Evolutionary conservation across 2,797 vertebrate species (phyloP).

Genomic region (Brachyalestes nurse): DNA sequence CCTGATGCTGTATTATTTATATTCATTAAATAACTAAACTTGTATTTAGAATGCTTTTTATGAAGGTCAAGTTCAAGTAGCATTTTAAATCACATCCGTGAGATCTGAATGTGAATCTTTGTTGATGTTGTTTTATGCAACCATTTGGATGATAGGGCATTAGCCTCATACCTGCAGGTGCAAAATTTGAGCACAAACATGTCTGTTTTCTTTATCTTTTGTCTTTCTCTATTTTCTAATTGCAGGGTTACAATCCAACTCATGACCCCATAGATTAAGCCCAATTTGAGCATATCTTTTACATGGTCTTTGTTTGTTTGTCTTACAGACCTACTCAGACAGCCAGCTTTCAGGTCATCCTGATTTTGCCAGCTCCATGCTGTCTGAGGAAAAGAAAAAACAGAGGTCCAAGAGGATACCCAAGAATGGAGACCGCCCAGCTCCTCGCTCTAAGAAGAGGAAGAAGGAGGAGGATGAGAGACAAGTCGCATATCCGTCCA

Average conservation of each 20-base stretch:
- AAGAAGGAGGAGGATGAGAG: constrained; percentile 97
- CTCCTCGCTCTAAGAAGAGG: constrained; percentile 93
- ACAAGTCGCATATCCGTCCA: constrained; percentile 80
- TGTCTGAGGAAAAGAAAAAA: constrained; percentile 91
- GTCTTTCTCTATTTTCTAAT: neutral
- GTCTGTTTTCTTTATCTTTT: neutral
- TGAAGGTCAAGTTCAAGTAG: too few relatives aligned
- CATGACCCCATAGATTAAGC: neutral
- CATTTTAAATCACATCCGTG: too few relatives aligned
- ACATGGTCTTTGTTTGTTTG: neutral
- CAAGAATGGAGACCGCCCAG: constrained; percentile 88
- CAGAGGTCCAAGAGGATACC: constrained; percentile 90
- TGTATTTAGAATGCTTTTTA: too few relatives aligned
- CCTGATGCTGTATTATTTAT: too few relatives aligned
- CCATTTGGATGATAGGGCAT: too few relatives aligned
- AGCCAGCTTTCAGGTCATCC: constrained; percentile 74
- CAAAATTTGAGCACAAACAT: neutral
- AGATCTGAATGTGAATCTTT: too few relatives aligned
- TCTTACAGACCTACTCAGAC: constrained; percentile 81
- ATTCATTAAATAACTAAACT: too few relatives aligned
- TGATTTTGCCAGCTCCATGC: constrained; percentile 82
- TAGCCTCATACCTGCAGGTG: too few relatives aligned
- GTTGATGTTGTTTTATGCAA: too few relatives aligned
- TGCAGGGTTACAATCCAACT: neutral
- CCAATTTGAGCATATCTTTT: neutral